phyloP scores from a whole-genome alignment of 2,888 invertebrate genomes.

The Dyspetes luteomarginatus region DNA sequence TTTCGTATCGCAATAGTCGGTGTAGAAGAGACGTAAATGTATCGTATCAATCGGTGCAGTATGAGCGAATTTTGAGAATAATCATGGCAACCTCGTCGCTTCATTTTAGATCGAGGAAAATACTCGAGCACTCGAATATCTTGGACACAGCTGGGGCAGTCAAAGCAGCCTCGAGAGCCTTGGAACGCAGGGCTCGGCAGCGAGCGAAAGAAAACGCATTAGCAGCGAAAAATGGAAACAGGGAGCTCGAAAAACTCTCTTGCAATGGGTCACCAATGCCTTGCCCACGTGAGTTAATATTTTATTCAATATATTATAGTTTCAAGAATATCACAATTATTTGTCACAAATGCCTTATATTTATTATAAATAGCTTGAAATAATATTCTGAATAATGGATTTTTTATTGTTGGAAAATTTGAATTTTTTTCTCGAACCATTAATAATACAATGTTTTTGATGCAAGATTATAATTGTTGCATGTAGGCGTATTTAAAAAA shows the following conservation, averaged over 20 bases:
- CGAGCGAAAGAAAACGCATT: conserved; percentile 83
- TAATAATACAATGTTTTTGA: too few relatives aligned
- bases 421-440: too few relatives aligned
- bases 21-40: conserved; percentile 21
- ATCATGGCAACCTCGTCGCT: not conserved
- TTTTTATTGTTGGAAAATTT: too few relatives aligned
- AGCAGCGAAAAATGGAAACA: conserved; percentile 91
- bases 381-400: too few relatives aligned
- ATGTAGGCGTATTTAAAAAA: too few relatives aligned
- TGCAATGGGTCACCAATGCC: conserved; percentile 97
- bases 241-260: conserved; percentile 94
- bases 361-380: too few relatives aligned
- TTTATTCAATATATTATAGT: not conserved
- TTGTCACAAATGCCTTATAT: too few relatives aligned
- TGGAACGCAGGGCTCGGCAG: conserved; percentile 88
- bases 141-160: conserved; percentile 92
- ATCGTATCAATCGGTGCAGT: conserved; percentile 6
- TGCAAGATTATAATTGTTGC: too few relatives aligned
- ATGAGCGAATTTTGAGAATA: conserved; percentile 1
- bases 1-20: conserved; percentile 29
- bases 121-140: conserved; percentile 93
- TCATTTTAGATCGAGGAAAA: conserved; percentile 95
- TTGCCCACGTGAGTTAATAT: conserved; percentile 89
- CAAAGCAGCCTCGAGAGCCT: conserved; percentile 93
- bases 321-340: too few relatives aligned